Base-by-base conservation (phyloP, 2,113 vertebrate genomes). In the Odocoileus virginianus region DNA sequence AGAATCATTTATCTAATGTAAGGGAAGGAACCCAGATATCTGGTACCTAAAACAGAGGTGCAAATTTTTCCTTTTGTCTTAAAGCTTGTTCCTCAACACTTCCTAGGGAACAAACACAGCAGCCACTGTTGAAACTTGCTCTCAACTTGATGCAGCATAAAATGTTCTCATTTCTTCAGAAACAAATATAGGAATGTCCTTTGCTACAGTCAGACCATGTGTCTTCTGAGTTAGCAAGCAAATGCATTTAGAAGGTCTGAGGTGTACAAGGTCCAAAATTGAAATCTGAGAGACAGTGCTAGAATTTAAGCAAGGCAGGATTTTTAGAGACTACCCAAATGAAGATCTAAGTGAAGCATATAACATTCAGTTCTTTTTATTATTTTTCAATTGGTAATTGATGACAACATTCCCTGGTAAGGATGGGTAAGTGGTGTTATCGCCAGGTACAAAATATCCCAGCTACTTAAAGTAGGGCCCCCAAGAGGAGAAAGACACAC, bases 201-300 rank as follows among this genome's bases (percentile, higher is more conserved):
- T 92, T 76, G 91, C 94, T 95, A 91, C 52, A 58, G 60, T 91
- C 97, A 92, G 82, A 89, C n/a, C 47, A 88, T 0, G 7, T 23
- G 25, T 97, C 94, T 97, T 98, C 94, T 47, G 57, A 97, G 93
- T 93, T 91, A 97, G 94, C 93, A 94, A 97, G 90, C 67, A 67
- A 96, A 93, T 47, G 94, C 89, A 89, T 88, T 88, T 91, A 89
- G 79, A 94, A 88, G 76, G 85, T 93, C 90, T 95, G 58, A 88
- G 30, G 83, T 97, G 91, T 95, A 78, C 96, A 83, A 94, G n/a
- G 93, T 96, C 96, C 97, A 96, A 87, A 96, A 91, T 0, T 93
- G 92, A 92, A 96, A 95, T 98, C 87, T 92, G 96, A 98, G 87
- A 97, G 93, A 97, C 97, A 98, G 97, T 97, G 97, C 97, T 97